phyloP scores from a whole-genome alignment of 2,797 vertebrate species.

The Myotis daubentonii region DNA sequence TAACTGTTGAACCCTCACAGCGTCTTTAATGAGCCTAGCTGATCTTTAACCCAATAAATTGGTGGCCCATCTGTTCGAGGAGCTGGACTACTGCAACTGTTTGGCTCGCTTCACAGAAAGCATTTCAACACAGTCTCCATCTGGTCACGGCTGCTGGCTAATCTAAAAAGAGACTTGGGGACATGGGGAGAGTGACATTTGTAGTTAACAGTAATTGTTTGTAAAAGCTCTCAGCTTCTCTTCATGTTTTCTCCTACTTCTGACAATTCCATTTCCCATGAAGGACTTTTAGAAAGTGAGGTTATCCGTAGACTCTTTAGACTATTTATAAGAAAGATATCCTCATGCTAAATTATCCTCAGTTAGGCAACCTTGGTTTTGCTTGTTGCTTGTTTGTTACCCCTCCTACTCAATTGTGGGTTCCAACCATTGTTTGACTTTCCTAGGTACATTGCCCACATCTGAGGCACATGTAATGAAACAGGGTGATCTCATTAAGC shows the following conservation, averaged over 20 bases:
- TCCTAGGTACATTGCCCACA: neutral
- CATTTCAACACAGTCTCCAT: conserved; percentile 65
- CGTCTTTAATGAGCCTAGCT: conserved; percentile 73
- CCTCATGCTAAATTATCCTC: neutral
- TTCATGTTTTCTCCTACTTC: conserved; percentile 55
- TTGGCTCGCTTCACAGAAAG: conserved; percentile 63
- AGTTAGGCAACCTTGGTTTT: neutral
- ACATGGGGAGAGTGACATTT: conserved; percentile 71
- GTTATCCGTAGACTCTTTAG: conserved; percentile 34
- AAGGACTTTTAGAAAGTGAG: conserved; percentile 63
- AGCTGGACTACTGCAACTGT: conserved; percentile 75
- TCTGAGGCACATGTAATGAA: neutral
- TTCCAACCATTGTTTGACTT: neutral
- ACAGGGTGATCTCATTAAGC: neutral
- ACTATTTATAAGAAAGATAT: conserved; percentile 41
- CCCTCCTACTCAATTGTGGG: neutral
- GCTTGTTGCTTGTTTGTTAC: neutral
- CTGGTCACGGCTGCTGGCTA: conserved; percentile 68
- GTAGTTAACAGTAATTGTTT: conserved; percentile 76
- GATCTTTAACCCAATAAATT: conserved; percentile 80
- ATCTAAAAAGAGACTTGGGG: conserved; percentile 72
- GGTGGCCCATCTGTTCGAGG: conserved; percentile 71
- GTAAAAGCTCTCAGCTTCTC: conserved; percentile 67
- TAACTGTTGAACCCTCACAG: conserved; percentile 65
- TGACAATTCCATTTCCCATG: conserved; percentile 53